These are phyloP conservation scores for Pseudorasbora parva DNA, from an alignment of 2,113 vertebrate species.

Conservation along the genomic window DNA sequence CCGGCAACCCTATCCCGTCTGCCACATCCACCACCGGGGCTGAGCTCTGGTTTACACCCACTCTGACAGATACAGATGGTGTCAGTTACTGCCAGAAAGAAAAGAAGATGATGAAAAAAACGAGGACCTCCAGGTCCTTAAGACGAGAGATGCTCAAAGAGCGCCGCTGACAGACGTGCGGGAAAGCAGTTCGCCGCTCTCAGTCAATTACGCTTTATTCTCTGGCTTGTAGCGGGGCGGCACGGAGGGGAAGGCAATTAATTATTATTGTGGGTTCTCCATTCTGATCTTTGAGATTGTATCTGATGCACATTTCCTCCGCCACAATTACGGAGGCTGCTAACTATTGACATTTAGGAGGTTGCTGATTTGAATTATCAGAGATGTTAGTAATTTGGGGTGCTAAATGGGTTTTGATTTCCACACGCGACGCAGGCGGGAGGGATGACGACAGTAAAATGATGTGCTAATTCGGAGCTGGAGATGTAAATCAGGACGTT, in stretches of 20 bases:
- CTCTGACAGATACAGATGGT: conserved; percentile 89
- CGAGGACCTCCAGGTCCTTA: conserved; percentile 29
- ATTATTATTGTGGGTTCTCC: conserved; percentile 56
- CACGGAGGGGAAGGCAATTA: conserved; percentile 56
- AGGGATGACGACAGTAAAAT: conserved; percentile 32
- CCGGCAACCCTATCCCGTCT: conserved; percentile 79
- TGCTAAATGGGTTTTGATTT: conserved; percentile 52
- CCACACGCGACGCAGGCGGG: conserved; percentile 18
- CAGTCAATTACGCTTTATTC: conserved; percentile 59
- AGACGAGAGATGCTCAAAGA: not conserved
- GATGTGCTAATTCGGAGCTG: conserved; percentile 25
- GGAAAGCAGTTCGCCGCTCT: conserved; percentile 25
- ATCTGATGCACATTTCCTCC: conserved; percentile 59
- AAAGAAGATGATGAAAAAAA: conserved; percentile 59
- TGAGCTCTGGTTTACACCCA: conserved; percentile 69
- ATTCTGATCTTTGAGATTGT: conserved; percentile 51
- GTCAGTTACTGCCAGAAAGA: conserved; percentile 80
- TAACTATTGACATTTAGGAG: conserved; percentile 60
- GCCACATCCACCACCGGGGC: conserved; percentile 61
- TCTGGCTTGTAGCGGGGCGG: conserved; percentile 38
- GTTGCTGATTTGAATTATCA: conserved; percentile 57
- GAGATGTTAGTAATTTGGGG: conserved; percentile 46
- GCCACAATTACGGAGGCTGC: conserved; percentile 58
- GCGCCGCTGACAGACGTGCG: conserved; percentile 12
- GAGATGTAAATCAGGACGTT: conserved; percentile 22